A percentile compares a stretch with the other conserved stretches of the same genome.
phyloP scores from a whole-genome alignment of 2,888 invertebrate species.

The Syritta pipiens region DNA sequence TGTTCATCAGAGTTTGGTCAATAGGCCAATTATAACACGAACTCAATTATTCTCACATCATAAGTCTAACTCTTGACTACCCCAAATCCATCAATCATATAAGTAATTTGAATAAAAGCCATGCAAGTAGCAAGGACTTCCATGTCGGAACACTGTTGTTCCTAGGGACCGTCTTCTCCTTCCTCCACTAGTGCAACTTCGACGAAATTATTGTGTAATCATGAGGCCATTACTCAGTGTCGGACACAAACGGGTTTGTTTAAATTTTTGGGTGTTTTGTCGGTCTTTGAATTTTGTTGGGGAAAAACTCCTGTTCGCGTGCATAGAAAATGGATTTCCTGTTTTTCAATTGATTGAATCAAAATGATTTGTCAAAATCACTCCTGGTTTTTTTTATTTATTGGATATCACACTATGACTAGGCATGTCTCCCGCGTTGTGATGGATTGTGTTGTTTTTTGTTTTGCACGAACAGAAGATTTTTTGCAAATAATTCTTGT shows the following conservation, averaged over 20 bases:
- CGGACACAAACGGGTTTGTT: slow-evolving; percentile 35
- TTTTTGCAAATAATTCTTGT: too few relatives aligned
- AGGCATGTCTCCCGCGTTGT: background rate
- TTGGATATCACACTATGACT: background rate
- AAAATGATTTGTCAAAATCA: slow-evolving; percentile 23
- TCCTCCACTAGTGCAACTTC: slow-evolving; percentile 2
- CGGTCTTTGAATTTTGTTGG: background rate
- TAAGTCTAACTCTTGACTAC: background rate
- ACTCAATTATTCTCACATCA: slow-evolving; percentile 1
- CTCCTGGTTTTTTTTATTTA: background rate
- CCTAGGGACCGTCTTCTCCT: background rate
- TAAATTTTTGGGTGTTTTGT: slow-evolving; percentile 36
- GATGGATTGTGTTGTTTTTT: too few relatives aligned
- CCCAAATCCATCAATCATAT: slow-evolving; percentile 16
- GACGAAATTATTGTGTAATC: slow-evolving; percentile 44
- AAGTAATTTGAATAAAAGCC: background rate
- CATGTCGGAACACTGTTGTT: background rate
- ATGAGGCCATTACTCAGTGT: slow-evolving; percentile 49
- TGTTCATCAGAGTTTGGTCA: background rate
- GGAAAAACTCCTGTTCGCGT: background rate
- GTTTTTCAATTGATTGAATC: slow-evolving; percentile 8
- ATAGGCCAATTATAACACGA: background rate
- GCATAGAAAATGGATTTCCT: background rate
- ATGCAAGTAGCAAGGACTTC: background rate
- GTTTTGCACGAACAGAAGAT: too few relatives aligned